These are phyloP conservation scores for Seira ritae DNA, from an alignment of 2,888 invertebrate species.

Conservation along the genomic window DNA sequence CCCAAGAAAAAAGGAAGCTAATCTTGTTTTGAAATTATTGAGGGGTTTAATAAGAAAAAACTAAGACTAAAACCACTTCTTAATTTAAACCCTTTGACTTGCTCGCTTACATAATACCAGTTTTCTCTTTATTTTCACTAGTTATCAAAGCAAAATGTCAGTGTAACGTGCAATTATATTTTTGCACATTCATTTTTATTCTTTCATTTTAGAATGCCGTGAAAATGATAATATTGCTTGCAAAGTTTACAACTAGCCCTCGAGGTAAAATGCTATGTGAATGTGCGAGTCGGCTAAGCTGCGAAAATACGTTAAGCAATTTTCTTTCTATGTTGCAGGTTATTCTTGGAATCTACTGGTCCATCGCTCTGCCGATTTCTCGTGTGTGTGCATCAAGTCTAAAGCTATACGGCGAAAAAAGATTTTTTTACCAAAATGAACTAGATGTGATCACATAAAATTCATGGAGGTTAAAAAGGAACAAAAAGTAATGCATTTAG, in stretches of 20 bases:
- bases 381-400: no score
- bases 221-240: neutral
- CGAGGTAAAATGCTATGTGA: slow-evolving; percentile 39
- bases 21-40: neutral
- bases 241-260: slow-evolving; percentile 24
- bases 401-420: no score
- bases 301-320: neutral
- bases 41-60: slow-evolving; percentile 23
- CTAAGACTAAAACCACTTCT: slow-evolving; percentile 19
- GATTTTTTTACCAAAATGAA: no score
- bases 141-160: slow-evolving; percentile 49
- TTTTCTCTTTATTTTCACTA: slow-evolving; percentile 22
- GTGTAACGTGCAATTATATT: slow-evolving; percentile 44
- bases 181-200: slow-evolving; percentile 34
- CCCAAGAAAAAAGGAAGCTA: neutral
- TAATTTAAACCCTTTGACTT: slow-evolving; percentile 37
- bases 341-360: slow-evolving; percentile 51
- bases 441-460: no score
- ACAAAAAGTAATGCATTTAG: no score
- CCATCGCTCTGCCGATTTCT: slow-evolving; percentile 15
- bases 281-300: neutral
- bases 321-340: slow-evolving; percentile 50
- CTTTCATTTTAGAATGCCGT: neutral
- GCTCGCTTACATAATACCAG: slow-evolving; percentile 14
- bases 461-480: no score